Percentiles rank a stretch among this genome's conserved stretches.
Evolutionary conservation across 1,140 invertebrate genomes (phyloP).

Genomic region (Conus betulinus): DNA sequence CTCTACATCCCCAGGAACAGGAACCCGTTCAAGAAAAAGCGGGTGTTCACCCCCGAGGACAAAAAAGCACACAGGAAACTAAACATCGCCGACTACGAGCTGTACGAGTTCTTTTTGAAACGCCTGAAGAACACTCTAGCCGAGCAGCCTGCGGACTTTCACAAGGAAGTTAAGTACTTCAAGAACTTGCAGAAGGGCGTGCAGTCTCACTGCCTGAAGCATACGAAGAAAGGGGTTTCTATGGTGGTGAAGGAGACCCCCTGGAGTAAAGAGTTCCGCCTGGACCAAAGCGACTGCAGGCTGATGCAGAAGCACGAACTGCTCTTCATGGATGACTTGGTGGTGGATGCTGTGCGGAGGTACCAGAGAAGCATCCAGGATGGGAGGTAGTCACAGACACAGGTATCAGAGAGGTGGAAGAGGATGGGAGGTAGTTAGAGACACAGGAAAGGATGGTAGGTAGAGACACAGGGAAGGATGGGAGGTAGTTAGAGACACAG

Average conservation of each 20-base stretch:
- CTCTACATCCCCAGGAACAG: slow-evolving; percentile 64
- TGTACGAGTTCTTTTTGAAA: slow-evolving; percentile 59
- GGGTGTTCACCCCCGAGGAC: slow-evolving; percentile 45
- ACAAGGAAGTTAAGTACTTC: slow-evolving; percentile 56
- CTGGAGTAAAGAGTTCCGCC: slow-evolving; percentile 54
- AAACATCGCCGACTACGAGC: slow-evolving; percentile 56
- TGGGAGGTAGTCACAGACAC: background rate
- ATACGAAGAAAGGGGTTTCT: background rate
- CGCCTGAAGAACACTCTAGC: slow-evolving; percentile 49
- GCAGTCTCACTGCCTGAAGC: slow-evolving; percentile 45
- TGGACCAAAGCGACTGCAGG: slow-evolving; percentile 50
- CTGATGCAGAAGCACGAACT: slow-evolving; percentile 58
- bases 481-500: background rate
- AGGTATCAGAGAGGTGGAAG: background rate
- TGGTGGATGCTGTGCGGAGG: background rate
- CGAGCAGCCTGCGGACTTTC: slow-evolving; percentile 47
- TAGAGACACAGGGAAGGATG: background rate
- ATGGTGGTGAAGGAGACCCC: slow-evolving; percentile 24
- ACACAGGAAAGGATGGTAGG: background rate
- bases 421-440: background rate
- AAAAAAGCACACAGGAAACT: slow-evolving; percentile 46
- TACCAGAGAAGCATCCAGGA: background rate
- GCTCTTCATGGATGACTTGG: slow-evolving; percentile 44
- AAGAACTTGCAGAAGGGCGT: slow-evolving; percentile 49
- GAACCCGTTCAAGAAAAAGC: slow-evolving; percentile 41